These are phyloP conservation scores for Gonatopus flavifemur DNA, from an alignment of 1,140 invertebrate genomes.

Conservation along the genomic window DNA sequence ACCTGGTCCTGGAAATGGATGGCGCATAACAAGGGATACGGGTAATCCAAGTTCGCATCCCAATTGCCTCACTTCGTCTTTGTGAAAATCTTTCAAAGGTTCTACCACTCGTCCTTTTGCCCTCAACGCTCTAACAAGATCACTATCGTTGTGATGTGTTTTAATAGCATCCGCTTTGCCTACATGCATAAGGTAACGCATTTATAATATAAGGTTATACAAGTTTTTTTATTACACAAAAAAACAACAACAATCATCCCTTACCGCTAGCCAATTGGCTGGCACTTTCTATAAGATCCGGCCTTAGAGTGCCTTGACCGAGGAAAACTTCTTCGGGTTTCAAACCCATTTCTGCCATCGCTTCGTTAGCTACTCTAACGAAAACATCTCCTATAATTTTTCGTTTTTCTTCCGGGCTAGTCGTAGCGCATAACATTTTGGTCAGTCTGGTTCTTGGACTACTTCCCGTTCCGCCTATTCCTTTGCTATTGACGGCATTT, in stretches of 20 bases:
- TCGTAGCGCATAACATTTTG: slow-evolving; percentile 83
- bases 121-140: slow-evolving; percentile 87
- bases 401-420: slow-evolving; percentile 94
- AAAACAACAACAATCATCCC: slow-evolving; percentile 14
- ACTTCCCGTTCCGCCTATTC: slow-evolving; percentile 40
- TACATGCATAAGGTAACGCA: slow-evolving; percentile 15
- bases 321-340: slow-evolving; percentile 84
- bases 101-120: slow-evolving; percentile 89
- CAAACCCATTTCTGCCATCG: slow-evolving; percentile 78
- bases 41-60: slow-evolving; percentile 91
- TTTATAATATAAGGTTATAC: neutral
- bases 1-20: slow-evolving; percentile 96
- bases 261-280: slow-evolving; percentile 79
- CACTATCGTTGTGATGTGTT: slow-evolving; percentile 99
- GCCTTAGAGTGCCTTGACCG: slow-evolving; percentile 90
- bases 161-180: slow-evolving; percentile 93
- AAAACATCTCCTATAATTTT: slow-evolving; percentile 99
- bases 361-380: slow-evolving; percentile 85
- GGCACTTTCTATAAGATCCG: slow-evolving; percentile 98
- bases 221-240: slow-evolving; percentile 1
- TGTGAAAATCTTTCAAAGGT: slow-evolving; percentile 98
- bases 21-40: slow-evolving; percentile 82
- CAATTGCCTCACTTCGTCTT: slow-evolving; percentile 91
- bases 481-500: slow-evolving; percentile 58
- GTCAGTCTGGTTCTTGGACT: slow-evolving; percentile 73